phyloP scores from a whole-genome alignment of 2,797 vertebrate genomes.

The Buphagus erythrorhynchus region DNA sequence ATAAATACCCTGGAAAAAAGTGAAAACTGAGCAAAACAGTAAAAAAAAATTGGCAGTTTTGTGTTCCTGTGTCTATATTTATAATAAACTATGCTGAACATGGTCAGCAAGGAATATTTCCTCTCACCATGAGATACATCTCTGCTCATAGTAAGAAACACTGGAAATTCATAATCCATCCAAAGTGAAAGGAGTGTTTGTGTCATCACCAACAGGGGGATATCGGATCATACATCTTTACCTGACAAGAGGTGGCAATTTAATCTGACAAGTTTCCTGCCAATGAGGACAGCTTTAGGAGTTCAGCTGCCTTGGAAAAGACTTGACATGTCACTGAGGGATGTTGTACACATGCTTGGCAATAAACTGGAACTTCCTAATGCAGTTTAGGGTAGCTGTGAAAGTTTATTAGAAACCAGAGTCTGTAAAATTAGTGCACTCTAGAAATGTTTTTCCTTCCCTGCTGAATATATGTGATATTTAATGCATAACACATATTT shows the following conservation, averaged over 20 bases:
- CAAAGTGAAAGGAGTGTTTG: constrained; percentile 27
- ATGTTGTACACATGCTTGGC: constrained; percentile 65
- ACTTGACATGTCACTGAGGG: constrained; percentile 70
- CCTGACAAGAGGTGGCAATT: constrained; percentile 76
- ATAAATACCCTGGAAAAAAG: background rate
- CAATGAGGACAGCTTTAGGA: constrained; percentile 70
- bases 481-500: constrained; percentile 70
- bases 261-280: constrained; percentile 74
- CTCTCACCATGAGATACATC: background rate
- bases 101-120: background rate
- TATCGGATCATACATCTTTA: constrained; percentile 56
- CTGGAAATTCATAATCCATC: constrained; percentile 5
- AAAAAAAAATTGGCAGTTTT: background rate
- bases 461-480: constrained; percentile 73
- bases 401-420: constrained; percentile 80
- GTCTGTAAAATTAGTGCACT: constrained; percentile 77
- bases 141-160: background rate
- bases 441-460: constrained; percentile 67
- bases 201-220: constrained; percentile 42
- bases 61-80: background rate
- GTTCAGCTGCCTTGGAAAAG: constrained; percentile 49
- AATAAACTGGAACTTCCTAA: constrained; percentile 76
- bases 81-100: background rate
- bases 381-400: constrained; percentile 72
- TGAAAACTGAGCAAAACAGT: background rate